Base-by-base conservation (phyloP, 2,113 vertebrate genomes). In the Pholis gunnellus region DNA sequence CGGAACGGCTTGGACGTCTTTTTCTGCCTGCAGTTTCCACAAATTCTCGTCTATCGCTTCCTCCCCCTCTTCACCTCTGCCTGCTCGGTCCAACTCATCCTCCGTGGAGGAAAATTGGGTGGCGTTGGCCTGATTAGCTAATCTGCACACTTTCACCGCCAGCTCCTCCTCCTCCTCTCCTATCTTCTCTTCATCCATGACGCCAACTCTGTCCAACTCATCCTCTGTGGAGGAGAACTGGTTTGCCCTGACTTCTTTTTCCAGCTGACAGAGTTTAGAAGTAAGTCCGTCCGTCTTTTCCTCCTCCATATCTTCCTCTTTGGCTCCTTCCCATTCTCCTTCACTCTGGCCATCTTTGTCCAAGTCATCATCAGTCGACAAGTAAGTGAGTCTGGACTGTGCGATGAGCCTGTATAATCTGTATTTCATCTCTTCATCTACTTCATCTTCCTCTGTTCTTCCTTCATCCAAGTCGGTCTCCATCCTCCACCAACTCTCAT, bases 141-240 rank as follows among this genome's bases (percentile, higher is more conserved):
- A 77, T 66, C 79, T 84, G 78, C 89, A 92, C 22, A 93, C 79
- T 86, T 83, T 93, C 2, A 73, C 40, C 0, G 52, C 87, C 74
- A 94, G 73, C 63, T 84, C 82, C 6, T 50, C 72, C 0, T 79
- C 75, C 22, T 75, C 44, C 81, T 1, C 64, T 10, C 13, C 22
- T 2, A 22, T 38, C 15, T 29, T 67, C 22, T 79, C 78, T 8
- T 88, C 84, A 0, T 84, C 68, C 13, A 9, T 10, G 9, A 82
- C 1, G 6, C 89, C 88, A 4, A 85, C 29, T 78, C 87, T 73
- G 84, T 93, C 92, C 77, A 93, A 83, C 74, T 93, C 89, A 6
- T 94, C 92, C 61, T 94, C 91, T 1, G 92, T 93, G 73, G 92
- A 94, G 34, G 93, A 94, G 70, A 92, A 92, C 86, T 86, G 86